Conservation (phyloP, 2,888 invertebrate genomes). For the Scaptomyza polygonia region DNA sequence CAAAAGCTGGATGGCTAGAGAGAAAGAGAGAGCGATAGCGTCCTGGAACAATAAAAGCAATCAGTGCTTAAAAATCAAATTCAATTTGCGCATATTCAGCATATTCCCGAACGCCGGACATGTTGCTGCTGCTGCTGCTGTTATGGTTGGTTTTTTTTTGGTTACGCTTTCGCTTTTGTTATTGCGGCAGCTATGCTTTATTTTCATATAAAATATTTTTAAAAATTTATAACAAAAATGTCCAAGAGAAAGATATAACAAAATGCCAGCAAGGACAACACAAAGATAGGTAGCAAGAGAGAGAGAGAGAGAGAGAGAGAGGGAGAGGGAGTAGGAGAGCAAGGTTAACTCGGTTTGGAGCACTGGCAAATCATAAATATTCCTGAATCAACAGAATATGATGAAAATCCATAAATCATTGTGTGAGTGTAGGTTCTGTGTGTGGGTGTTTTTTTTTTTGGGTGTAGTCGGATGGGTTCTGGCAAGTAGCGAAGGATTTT, state of each 20-base stretch:
- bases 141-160: slow-evolving; percentile 23
- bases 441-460: neutral
- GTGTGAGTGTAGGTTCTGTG: slow-evolving; percentile 35
- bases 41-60: slow-evolving; percentile 73
- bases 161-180: slow-evolving; percentile 33
- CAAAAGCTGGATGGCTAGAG: slow-evolving; percentile 16
- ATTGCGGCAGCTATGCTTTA: slow-evolving; percentile 39
- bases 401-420: slow-evolving; percentile 83
- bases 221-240: slow-evolving; percentile 65
- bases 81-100: slow-evolving; percentile 78
- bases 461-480: slow-evolving; percentile 6
- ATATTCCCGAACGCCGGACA: slow-evolving; percentile 51
- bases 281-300: neutral
- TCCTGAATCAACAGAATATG: slow-evolving; percentile 82
- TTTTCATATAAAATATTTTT: slow-evolving; percentile 52
- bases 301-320: neutral
- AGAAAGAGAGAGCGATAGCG: slow-evolving; percentile 1
- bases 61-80: slow-evolving; percentile 79
- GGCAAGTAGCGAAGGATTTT: slow-evolving; percentile 35
- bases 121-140: slow-evolving; percentile 21
- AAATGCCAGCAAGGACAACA: slow-evolving; percentile 33
- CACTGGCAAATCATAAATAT: slow-evolving; percentile 79
- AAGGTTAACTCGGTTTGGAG: slow-evolving; percentile 50
- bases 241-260: slow-evolving; percentile 15
- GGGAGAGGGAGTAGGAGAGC: slow-evolving; percentile 1